These are phyloP conservation scores for Muraenolepis orangiensis DNA, from an alignment of 2,797 vertebrate species.

Conservation along the genomic window DNA sequence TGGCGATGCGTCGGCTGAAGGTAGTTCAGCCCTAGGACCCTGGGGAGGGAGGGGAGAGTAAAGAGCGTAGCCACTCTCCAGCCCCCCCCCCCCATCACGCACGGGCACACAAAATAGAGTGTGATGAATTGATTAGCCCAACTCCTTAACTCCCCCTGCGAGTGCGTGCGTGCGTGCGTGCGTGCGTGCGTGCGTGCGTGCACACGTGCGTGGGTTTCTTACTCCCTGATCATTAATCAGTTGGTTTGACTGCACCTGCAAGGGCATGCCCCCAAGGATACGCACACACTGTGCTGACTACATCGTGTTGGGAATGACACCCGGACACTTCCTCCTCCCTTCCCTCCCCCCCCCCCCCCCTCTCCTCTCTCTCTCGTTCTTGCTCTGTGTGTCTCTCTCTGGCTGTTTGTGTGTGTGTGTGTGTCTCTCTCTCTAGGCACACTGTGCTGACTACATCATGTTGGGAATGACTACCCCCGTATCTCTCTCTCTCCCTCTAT, in stretches of 20 bases:
- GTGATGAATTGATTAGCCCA: conserved; percentile 64
- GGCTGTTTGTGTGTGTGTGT: neutral
- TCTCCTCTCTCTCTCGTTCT: neutral
- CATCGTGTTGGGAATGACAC: conserved; percentile 28
- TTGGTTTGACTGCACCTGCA: conserved; percentile 48
- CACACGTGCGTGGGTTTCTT: conserved; percentile 51
- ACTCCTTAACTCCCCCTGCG: conserved; percentile 38
- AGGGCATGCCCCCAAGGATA: conserved; percentile 60
- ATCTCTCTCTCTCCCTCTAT: too few species aligned
- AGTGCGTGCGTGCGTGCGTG: conserved; percentile 18
- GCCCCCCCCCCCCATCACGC: conserved; percentile 22
- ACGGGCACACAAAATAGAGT: conserved; percentile 64
- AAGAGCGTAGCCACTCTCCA: too few species aligned
- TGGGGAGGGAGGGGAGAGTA: too few species aligned
- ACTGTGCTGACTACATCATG: too few species aligned
- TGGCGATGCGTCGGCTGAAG: too few species aligned
- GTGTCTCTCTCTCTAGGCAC: neutral
- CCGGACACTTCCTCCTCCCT: neutral
- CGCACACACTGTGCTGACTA: conserved; percentile 9
- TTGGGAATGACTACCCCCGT: too few species aligned
- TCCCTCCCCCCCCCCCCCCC: conserved; percentile 5
- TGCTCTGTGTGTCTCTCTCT: neutral
- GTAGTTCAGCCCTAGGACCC: too few species aligned
- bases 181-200: conserved; percentile 8
- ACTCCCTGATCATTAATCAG: conserved; percentile 62